Evolutionary conservation across 2,113 vertebrate genomes (phyloP).

Genomic region (Charadrius vociferus): DNA sequence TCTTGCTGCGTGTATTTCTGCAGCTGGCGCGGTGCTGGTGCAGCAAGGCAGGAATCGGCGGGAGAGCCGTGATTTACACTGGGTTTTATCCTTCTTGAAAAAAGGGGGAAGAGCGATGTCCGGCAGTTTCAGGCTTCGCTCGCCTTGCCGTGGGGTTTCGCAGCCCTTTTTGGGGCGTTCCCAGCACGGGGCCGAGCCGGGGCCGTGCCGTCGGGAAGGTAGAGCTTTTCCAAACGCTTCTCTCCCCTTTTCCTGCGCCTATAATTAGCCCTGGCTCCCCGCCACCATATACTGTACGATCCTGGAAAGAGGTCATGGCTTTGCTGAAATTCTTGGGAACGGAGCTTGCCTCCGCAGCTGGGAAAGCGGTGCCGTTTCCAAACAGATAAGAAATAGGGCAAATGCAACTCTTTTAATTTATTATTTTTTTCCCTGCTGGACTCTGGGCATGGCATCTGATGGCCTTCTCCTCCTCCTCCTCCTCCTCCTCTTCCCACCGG

Average conservation of each 20-base stretch:
- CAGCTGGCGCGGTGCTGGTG: fast-evolving
- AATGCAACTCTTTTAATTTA: neutral
- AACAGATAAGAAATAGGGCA: constrained; percentile 39
- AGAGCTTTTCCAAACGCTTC: neutral
- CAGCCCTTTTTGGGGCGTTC: neutral
- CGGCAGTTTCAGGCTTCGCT: fast-evolving
- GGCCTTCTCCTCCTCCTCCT: neutral
- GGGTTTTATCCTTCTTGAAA: neutral
- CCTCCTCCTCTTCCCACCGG: too few species aligned
- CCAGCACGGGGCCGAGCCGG: fast-evolving
- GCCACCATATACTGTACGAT: constrained; percentile 35
- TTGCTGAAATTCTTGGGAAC: constrained; percentile 42
- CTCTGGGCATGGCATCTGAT: neutral
- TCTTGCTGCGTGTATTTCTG: neutral
- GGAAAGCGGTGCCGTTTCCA: neutral
- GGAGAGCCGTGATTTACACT: too few species aligned
- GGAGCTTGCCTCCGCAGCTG: constrained; percentile 41
- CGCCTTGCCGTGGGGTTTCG: too few species aligned
- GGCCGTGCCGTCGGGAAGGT: neutral
- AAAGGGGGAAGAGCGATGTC: neutral
- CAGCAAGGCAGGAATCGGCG: fast-evolving
- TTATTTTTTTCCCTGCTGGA: neutral
- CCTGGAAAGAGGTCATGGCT: constrained; percentile 59
- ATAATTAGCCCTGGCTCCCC: constrained; percentile 45
- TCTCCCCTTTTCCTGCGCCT: constrained; percentile 21